Percentiles rank a stretch among this genome's conserved stretches.
phyloP scores from a whole-genome alignment of 1,140 invertebrate genomes.

The Octopus sinensis region DNA sequence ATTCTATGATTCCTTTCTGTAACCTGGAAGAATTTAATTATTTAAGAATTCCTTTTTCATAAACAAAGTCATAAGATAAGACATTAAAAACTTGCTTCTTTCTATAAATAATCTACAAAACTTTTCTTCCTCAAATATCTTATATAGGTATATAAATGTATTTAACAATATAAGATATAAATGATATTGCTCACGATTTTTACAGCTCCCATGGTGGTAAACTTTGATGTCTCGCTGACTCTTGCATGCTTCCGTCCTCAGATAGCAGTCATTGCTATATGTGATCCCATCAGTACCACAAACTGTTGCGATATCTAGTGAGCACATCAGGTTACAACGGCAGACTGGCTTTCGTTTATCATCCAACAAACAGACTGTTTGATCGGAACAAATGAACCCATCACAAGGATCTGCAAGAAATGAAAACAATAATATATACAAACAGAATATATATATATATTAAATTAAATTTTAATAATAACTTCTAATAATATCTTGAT shows the following conservation, averaged over 20 bases:
- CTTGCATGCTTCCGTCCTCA: conserved; percentile 56
- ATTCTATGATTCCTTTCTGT: too few relatives aligned
- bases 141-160: background rate
- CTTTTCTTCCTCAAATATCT: background rate
- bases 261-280: conserved; percentile 80
- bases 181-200: conserved; percentile 7
- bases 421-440: background rate
- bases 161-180: background rate
- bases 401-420: conserved; percentile 75
- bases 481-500: too few relatives aligned
- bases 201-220: conserved; percentile 38
- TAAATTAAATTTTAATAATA: too few relatives aligned
- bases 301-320: conserved; percentile 76
- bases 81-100: too few relatives aligned
- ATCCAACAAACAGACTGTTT: conserved; percentile 81
- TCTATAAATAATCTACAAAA: too few relatives aligned
- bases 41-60: too few relatives aligned
- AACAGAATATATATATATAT: too few relatives aligned
- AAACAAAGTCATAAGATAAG: too few relatives aligned
- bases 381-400: conserved; percentile 70
- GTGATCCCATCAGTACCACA: conserved; percentile 81
- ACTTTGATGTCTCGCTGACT: conserved; percentile 36
- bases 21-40: too few relatives aligned
- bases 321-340: conserved; percentile 74
- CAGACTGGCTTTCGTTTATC: conserved; percentile 72